Percentiles rank a stretch among this genome's conserved stretches.
These are phyloP conservation scores for Choristoneura fumiferana DNA, from an alignment of 1,140 invertebrate species.

Conservation along the genomic window DNA sequence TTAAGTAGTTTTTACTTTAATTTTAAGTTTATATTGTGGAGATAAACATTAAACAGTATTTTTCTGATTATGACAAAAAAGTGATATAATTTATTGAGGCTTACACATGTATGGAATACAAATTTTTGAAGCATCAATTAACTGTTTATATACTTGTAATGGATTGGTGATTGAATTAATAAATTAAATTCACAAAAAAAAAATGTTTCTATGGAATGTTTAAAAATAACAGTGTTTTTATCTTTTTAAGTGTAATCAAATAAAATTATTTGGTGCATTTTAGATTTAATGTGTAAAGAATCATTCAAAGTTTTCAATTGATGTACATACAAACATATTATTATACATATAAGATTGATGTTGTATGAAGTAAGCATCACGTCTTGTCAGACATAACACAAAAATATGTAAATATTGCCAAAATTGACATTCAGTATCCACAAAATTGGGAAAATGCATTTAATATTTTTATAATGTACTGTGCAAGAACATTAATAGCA, in stretches of 20 bases:
- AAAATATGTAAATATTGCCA: constrained; percentile 63
- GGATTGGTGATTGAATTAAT: constrained; percentile 5
- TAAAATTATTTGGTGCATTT: constrained; percentile 41
- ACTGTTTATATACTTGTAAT: constrained; percentile 22
- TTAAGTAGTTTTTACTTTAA: constrained; percentile 38
- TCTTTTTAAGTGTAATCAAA: constrained; percentile 25
- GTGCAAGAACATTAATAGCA: constrained; percentile 37
- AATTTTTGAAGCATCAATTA: constrained; percentile 26
- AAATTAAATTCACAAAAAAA: constrained; percentile 10
- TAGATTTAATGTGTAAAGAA: constrained; percentile 43
- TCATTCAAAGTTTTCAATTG: constrained; percentile 42
- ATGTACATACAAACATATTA: constrained; percentile 49
- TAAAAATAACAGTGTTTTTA: constrained; percentile 15
- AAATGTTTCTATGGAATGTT: constrained; percentile 17
- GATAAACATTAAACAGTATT: constrained; percentile 51
- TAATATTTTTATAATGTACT: constrained; percentile 75
- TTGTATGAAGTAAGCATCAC: constrained; percentile 49
- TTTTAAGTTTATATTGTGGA: constrained; percentile 46
- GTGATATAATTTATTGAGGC: constrained; percentile 64
- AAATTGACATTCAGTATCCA: constrained; percentile 58
- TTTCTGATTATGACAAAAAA: constrained; percentile 39
- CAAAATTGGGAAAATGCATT: constrained; percentile 60
- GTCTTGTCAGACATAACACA: constrained; percentile 33
- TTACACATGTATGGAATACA: constrained; percentile 34
- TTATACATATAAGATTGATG: constrained; percentile 47